Percentiles rank a stretch among this genome's conserved stretches.
These are phyloP conservation scores for Lacerta viridis DNA, from an alignment of 2,797 vertebrate species.

Conservation along the genomic window DNA sequence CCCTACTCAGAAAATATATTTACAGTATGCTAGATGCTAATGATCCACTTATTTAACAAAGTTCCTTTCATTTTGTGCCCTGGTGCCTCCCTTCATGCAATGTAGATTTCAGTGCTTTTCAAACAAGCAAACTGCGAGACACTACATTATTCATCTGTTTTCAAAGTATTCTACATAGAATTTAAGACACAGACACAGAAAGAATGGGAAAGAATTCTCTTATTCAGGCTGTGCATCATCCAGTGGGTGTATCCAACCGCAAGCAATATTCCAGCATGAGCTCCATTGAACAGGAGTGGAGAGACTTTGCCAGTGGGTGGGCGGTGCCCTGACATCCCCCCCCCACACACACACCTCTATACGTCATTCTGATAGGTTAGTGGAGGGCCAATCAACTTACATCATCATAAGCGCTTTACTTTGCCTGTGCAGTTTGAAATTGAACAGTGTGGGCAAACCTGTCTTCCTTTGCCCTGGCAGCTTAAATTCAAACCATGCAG, in stretches of 20 bases:
- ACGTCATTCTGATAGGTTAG: too few species aligned
- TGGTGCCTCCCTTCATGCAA: neutral
- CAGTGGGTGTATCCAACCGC: neutral
- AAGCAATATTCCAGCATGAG: neutral
- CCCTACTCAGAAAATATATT: neutral
- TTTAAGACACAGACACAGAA: neutral
- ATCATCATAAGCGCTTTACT: too few species aligned
- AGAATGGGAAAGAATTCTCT: neutral
- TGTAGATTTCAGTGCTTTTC: neutral
- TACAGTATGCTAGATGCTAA: constrained; percentile 2
- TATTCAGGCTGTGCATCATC: neutral
- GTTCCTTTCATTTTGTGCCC: constrained; percentile 1
- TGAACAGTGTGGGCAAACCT: too few species aligned
- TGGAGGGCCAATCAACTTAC: too few species aligned
- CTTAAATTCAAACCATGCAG: too few species aligned
- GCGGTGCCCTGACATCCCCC: too few species aligned
- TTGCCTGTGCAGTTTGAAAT: too few species aligned
- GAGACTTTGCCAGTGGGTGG: too few species aligned
- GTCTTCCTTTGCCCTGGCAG: too few species aligned
- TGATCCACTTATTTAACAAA: constrained; percentile 3
- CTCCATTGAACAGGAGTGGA: neutral
- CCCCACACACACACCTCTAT: too few species aligned
- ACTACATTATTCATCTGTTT: constrained; percentile 9
- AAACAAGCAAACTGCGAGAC: neutral
- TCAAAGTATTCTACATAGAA: neutral